Evolutionary conservation across 2,113 vertebrate genomes (phyloP), one percentile per base, ranked within the genome.

Genomic region (Labeo catla): DNA sequence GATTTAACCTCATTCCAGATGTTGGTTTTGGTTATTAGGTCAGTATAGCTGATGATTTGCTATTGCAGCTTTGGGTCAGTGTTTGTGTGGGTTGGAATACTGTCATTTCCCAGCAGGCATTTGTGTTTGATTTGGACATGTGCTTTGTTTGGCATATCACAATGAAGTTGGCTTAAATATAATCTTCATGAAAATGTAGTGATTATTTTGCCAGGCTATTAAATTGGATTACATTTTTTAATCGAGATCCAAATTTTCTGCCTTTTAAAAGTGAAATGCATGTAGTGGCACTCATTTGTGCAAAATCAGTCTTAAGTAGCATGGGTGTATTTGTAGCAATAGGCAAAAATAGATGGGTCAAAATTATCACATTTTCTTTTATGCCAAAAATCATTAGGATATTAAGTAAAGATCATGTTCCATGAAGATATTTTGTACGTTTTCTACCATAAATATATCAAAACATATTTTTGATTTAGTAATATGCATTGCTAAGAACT

Each of bases 131-230:
- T 52, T 16, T 76, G 39, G n/a, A 34, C 15, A 7, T 21, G 28
- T 76, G 57, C 10, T 28, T 36, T 76, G 23, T 23, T 77, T 84
- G 15, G 47, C 45, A 65, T 59, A 66, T 65, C 43, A 68, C 47
- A 68, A 57, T 23, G 4, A 16, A 79, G 13, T 9, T 13, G 1
- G 19, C 4, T 57, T 57, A 4, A 47, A 36, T 36, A 39, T 36
- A 76, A 63, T 70, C 84, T 87, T 86, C 52, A 54, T 45, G 82
- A 65, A 86, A 86, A 91, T 90, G 81, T 81, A 47, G 79, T 11
- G 68, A 16, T 19, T 86, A 86, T 15, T 5, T 52, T 52, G 50
- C 50, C 50, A 89, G 68, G 87, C 76, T 61, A 86, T 88, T 90
- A 76, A 66, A 36, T 85, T 81, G 76, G 78, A 87, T 91, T 87